Base-by-base conservation (phyloP, 2,888 invertebrate genomes). In the Macaria notata region DNA sequence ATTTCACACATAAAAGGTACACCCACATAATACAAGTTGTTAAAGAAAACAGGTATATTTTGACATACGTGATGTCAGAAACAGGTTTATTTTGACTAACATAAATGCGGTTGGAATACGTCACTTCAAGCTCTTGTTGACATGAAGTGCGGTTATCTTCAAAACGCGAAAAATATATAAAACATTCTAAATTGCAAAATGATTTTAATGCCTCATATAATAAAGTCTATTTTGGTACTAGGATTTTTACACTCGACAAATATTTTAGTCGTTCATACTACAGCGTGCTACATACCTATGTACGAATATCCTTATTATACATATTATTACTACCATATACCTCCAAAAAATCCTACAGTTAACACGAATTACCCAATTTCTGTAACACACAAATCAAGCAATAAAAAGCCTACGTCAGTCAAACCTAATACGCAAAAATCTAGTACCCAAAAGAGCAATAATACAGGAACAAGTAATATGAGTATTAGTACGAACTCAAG, bases 281-380 rank as follows among this genome's bases (percentile, higher is more conserved):
- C 31, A 9, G 45, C 56, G 0, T 68, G 68, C 45, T 63, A 66
- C 31, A 62, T 65, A 51, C 68, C 66, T 9, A 57, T n/a, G 4
- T 50, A 50, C 6, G 43, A 29, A 6, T 54, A 59, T 42, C 45
- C 54, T 39, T 56, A 59, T 44, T 41, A 41, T 41, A 36, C 41
- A 4, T 9, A 41, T 9, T 9, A 5, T 8, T 58, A 19, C 2
- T 19, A 19, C 41, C 36, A 8, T 39, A 51, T 47, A 42, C 50
- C 41, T 41, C 45, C 41, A 30, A 51, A 54, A 46, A 53, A 58
- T 29, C 51, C 59, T 39, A 33, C 5, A 19, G 45, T 46, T 41
- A 45, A 54, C 9, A 56, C 54, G 4, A 43, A n/a, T 5, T 45
- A 59, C 41, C 51, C 54, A 8, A 51, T 48, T 19, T 9, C 54